Percentiles rank a stretch among this genome's conserved stretches.
phyloP scores from a whole-genome alignment of 1,140 invertebrate genomes.

The Aphelinus atriplicis region DNA sequence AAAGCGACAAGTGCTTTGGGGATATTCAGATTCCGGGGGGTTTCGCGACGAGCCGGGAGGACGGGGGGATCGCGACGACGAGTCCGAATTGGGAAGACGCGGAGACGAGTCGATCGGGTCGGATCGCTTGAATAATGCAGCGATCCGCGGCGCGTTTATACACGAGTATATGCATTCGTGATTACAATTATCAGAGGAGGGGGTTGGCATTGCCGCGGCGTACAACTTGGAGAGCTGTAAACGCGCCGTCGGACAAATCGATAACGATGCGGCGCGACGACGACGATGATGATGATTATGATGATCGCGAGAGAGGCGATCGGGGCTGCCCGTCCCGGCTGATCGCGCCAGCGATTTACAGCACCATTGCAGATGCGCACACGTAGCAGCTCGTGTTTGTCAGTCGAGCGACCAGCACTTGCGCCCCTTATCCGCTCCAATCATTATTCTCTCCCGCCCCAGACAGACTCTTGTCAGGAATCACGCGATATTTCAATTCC shows the following conservation, averaged over 20 bases:
- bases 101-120: conserved; percentile 38
- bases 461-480: too few species aligned
- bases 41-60: too few species aligned
- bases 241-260: conserved; percentile 19
- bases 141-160: conserved; percentile 29
- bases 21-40: conserved; percentile 36
- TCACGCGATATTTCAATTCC: too few species aligned
- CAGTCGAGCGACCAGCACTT: too few species aligned
- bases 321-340: background rate
- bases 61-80: conserved; percentile 46
- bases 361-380: too few species aligned
- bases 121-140: conserved; percentile 52
- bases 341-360: conserved; percentile 8
- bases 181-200: conserved; percentile 48
- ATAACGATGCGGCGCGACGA: background rate
- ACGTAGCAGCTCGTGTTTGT: too few species aligned
- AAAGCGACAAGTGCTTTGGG: background rate
- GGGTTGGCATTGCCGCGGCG: too few species aligned
- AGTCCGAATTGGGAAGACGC: conserved; percentile 48
- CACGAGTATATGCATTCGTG: conserved; percentile 41
- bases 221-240: too few species aligned
- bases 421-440: too few species aligned
- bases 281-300: too few species aligned
- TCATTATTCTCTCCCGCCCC: too few species aligned
- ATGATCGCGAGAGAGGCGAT: background rate